These are phyloP conservation scores for Leptobrachium leishanense DNA, from an alignment of 2,113 vertebrate genomes.

Conservation along the genomic window DNA sequence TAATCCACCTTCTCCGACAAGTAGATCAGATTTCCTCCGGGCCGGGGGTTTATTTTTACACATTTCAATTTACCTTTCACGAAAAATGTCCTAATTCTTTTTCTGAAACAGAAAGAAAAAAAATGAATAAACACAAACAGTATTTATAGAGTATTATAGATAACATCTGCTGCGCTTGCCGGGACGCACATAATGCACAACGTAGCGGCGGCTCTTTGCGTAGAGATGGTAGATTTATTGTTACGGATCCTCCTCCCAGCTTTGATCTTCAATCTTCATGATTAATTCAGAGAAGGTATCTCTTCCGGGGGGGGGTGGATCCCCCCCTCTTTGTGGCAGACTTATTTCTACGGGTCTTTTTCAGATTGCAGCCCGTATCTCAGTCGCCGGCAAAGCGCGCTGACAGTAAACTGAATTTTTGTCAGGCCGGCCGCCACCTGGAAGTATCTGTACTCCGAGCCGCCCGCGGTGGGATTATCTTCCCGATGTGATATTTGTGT, in stretches of 20 bases:
- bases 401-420: background rate
- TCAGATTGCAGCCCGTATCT: constrained; percentile 2
- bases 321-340: background rate
- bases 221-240: background rate
- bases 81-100: too few relatives aligned
- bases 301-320: background rate
- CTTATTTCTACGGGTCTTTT: background rate
- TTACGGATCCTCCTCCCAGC: background rate
- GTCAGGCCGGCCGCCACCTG: background rate
- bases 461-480: background rate
- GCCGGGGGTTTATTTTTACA: too few relatives aligned
- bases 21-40: too few relatives aligned
- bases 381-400: constrained; percentile 1
- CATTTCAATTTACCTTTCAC: too few relatives aligned
- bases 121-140: too few relatives aligned
- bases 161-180: too few relatives aligned
- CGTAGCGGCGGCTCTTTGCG: background rate
- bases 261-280: constrained; percentile 30
- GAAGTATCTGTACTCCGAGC: background rate
- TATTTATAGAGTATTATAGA: too few relatives aligned
- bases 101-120: too few relatives aligned
- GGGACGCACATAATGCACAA: too few relatives aligned
- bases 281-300: constrained; percentile 27
- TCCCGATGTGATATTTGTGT: background rate
- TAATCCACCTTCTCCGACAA: too few relatives aligned